Evolutionary conservation across 2,888 invertebrate genomes (phyloP), one percentile per base, ranked within the genome.

Genomic region (Aspidiotus destructor): DNA sequence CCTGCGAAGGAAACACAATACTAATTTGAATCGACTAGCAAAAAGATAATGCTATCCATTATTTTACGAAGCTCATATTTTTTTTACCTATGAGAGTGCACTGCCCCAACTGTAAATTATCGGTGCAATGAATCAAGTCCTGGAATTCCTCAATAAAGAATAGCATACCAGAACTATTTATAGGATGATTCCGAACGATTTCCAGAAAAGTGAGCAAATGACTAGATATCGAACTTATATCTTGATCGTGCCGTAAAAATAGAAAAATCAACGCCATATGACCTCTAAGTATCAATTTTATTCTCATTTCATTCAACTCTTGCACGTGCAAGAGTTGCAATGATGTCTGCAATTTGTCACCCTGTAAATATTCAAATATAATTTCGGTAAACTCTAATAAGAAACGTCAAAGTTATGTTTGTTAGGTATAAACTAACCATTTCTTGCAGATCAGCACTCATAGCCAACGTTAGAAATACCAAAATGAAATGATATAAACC

Each of bases 401-500:
- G n/a, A n/a, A n/a, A n/a, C n/a, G n/a, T n/a, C n/a, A n/a, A n/a
- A n/a, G n/a, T n/a, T n/a, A n/a, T n/a, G n/a, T n/a, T n/a, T n/a
- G n/a, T n/a, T n/a, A n/a, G n/a, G n/a, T n/a, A n/a, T 57, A 17
- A n/a, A 73, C 76, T 75, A 74, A 79, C 80, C 69, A 80, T 78
- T 72, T 78, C 78, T 6, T 72, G 71, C 28, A 77, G 73, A 72
- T 80, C 79, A 6, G 78, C 77, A 42, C 79, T 75, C 11, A 79
- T 71, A 6, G 78, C 79, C 67, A 81, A 75, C 10, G 79, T 79
- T 11, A 80, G 72, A 71, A 80, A 80, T 60, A 81, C 72, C 7
- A 78, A 77, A 13, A 81, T 77, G 57, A 84, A 79, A 76, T 84
- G 81, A 72, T 81, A 81, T 44, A 84, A 77, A 1, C 84, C 84